Base-by-base conservation (phyloP, 1,140 invertebrate genomes). In the Microvelia longipes region DNA sequence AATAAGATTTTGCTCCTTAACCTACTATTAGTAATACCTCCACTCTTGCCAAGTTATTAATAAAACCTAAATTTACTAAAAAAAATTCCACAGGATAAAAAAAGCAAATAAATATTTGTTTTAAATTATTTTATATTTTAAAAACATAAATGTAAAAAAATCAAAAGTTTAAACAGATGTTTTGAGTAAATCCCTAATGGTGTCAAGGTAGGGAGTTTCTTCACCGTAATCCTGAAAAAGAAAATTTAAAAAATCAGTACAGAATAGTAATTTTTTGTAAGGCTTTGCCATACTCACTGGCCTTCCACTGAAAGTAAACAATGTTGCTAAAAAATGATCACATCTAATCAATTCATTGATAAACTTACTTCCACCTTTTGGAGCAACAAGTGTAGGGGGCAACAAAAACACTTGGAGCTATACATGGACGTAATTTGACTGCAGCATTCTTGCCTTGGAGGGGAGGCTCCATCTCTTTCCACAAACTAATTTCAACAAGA, bases 121-220 rank as follows among this genome's bases (percentile, higher is more conserved):
- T 50, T 50, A 50, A 11, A 50, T 50, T 50, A 50, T 11, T 5
- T 50, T 50, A 50, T 50, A 50, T 50, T 50, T 50, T 50, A 50
- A 50, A 50, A 50, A 50, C 35, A 50, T 50, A 19, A 50, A 11
- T 5, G 35, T 50, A 50, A 5, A 50, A 50, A 50, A 50, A 5
- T n/a, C n/a, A 60, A 60, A 60, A 60, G 5, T 5, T 64, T 64
- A 64, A 64, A 26, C 62, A 64, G 62, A 15, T 24, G 63, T 74
- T 75, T 87, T 93, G 75, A 98, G 85, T 81, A 96, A 94, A 78
- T 96, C 91, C 81, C 90, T 92, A 73, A 98, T 83, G 74, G 95
- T 88, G 83, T 96, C 93, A 78, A 94, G 85, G 63, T 94, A 94
- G 76, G 90, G 92, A 64, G 94, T 94, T 79, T 98, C 95, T 80